A percentile compares a stretch with the other conserved stretches of the same genome.
These are phyloP conservation scores for Phylloscopus trochilus DNA, from an alignment of 2,113 vertebrate genomes.

Conservation along the genomic window DNA sequence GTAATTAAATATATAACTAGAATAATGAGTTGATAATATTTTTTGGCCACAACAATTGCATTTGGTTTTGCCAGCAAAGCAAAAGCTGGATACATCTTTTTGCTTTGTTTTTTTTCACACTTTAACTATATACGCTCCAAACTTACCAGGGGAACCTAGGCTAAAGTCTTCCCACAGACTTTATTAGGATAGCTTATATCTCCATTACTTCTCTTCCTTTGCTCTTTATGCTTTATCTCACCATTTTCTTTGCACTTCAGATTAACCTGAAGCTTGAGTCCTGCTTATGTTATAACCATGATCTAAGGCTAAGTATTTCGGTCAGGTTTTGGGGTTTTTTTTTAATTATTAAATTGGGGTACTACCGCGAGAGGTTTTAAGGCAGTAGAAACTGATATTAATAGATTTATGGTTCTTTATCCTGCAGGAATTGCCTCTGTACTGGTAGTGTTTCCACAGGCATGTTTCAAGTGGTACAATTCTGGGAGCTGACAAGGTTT, in stretches of 20 bases:
- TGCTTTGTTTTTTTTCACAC: neutral
- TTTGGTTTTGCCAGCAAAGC: neutral
- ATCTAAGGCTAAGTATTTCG: neutral
- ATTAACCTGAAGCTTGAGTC: neutral
- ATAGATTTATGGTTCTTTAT: neutral
- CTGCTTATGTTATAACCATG: neutral
- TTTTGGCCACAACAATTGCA: neutral
- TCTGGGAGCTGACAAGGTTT: constrained; percentile 13
- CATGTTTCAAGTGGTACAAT: neutral
- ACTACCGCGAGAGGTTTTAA: neutral
- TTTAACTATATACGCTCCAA: neutral
- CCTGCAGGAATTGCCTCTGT: neutral
- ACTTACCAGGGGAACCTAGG: neutral
- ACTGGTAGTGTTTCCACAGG: neutral
- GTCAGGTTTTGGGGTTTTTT: neutral
- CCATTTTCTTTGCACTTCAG: neutral
- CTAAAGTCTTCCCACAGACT: neutral
- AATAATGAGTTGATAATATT: neutral
- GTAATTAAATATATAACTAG: neutral
- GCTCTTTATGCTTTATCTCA: neutral
- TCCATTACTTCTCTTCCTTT: neutral
- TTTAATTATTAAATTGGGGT: neutral
- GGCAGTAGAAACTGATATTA: neutral
- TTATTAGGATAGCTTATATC: neutral
- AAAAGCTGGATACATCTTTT: neutral